phyloP scores from a whole-genome alignment of 2,888 invertebrate species.

The Phengaris alcon region DNA sequence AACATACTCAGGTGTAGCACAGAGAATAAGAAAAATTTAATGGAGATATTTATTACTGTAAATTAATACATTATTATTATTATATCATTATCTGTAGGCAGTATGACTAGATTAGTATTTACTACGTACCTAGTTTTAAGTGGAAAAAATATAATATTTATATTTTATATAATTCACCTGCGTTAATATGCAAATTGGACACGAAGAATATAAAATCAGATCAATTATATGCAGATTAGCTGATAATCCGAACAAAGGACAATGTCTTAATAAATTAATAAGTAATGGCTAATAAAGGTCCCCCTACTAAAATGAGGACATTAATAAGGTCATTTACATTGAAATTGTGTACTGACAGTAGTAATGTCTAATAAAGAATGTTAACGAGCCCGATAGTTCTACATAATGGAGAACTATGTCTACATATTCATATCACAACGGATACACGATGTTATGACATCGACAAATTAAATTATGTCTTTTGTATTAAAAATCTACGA shows the following conservation, averaged over 20 bases:
- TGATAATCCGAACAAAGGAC: background rate
- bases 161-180: background rate
- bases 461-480: background rate
- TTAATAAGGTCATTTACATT: conserved; percentile 8
- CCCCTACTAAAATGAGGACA: background rate
- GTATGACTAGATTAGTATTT: no score
- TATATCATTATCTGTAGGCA: no score
- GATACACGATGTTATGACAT: background rate
- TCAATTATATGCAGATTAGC: background rate
- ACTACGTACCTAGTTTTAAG: no score
- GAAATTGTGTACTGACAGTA: conserved; percentile 1
- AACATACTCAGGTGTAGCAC: no score
- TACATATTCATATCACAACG: conserved; percentile 14
- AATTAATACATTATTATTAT: no score
- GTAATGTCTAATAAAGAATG: background rate
- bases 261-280: conserved; percentile 5
- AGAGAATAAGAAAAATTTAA: no score
- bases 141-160: no score
- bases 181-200: background rate
- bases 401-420: background rate
- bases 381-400: conserved; percentile 5
- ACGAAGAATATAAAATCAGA: background rate
- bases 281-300: background rate
- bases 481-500: no score
- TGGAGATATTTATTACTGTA: no score